Evolutionary conservation across 2,888 invertebrate genomes (phyloP), one percentile per base, ranked within the genome.

Genomic region (Philhelius pedissequus): DNA sequence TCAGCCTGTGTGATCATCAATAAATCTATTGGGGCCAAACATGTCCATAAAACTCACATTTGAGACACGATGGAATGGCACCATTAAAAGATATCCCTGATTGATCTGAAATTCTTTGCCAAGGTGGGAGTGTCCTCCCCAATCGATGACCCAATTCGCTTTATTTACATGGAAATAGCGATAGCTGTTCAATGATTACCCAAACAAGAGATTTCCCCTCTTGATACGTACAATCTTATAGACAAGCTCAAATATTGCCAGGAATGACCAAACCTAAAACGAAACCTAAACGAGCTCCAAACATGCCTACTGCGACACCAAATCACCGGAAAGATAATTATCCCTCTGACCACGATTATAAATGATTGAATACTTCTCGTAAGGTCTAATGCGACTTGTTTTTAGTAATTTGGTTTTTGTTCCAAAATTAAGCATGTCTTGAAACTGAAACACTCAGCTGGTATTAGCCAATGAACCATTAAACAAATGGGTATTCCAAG

Each of bases 131-230:
- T 60, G 73, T 48, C 52, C 15, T 4, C 32, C 4, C 58, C 64
- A 70, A 82, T 82, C 81, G 81, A 77, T 69, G 78, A 83, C 82
- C 78, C 69, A 83, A 73, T 83, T 78, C 62, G 56, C 48, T 71
- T 81, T 58, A 81, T 83, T 83, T 78, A 73, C 82, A 83, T 83
- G 64, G 56, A 64, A 83, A 83, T 73, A 54, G 62, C 82, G 43
- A 74, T 64, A 54, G 77, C 68, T 78, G 82, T 74, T 83, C 82
- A 78, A 83, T 83, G 82, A 78, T 56, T 78, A 69, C 78, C 82
- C 82, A 83, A 78, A 78, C 56, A 54, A 54, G 68, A 62, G 82
- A 48, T 78, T 74, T 74, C 38, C 25, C 66, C 20, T 27, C 27
- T 62, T 62, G 62, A 62, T 62, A 62, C n/a, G n/a, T n/a, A n/a